Percentiles rank a stretch among this genome's conserved stretches.
These are phyloP conservation scores for Dendropsophus ebraccatus DNA, from an alignment of 2,113 vertebrate genomes.

Conservation along the genomic window DNA sequence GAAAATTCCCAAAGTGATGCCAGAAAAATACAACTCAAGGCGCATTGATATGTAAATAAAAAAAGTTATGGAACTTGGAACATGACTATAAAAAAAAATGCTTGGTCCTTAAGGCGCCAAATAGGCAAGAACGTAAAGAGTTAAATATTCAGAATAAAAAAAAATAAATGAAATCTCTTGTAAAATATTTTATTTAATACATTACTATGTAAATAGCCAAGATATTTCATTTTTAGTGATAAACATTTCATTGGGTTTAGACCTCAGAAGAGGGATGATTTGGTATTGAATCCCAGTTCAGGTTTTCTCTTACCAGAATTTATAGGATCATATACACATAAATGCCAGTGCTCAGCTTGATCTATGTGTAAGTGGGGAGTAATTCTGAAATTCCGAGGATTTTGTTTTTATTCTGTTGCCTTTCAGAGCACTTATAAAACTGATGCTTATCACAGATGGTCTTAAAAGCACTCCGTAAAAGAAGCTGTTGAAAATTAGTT, in stretches of 20 bases:
- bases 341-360: constrained; percentile 48
- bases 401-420: constrained; percentile 43
- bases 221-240: constrained; percentile 31
- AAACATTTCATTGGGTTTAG: constrained; percentile 33
- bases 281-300: constrained; percentile 36
- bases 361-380: constrained; percentile 41
- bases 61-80: too few species aligned
- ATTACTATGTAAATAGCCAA: constrained; percentile 7
- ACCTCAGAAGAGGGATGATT: constrained; percentile 21
- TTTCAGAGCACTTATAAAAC: constrained; percentile 49
- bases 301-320: constrained; percentile 37
- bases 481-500: constrained; percentile 23
- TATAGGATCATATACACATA: constrained; percentile 50
- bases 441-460: constrained; percentile 44
- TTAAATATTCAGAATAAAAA: not conserved
- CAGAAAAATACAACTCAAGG: too few species aligned
- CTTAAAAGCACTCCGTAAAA: constrained; percentile 41
- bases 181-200: constrained; percentile 10
- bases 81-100: too few species aligned
- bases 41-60: too few species aligned
- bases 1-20: too few species aligned
- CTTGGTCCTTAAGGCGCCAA: too few species aligned
- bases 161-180: not conserved
- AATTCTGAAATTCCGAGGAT: constrained; percentile 40
- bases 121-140: too few species aligned